Evolutionary conservation across 1,140 invertebrate genomes (phyloP).

Genomic region (Triops cancriformis): DNA sequence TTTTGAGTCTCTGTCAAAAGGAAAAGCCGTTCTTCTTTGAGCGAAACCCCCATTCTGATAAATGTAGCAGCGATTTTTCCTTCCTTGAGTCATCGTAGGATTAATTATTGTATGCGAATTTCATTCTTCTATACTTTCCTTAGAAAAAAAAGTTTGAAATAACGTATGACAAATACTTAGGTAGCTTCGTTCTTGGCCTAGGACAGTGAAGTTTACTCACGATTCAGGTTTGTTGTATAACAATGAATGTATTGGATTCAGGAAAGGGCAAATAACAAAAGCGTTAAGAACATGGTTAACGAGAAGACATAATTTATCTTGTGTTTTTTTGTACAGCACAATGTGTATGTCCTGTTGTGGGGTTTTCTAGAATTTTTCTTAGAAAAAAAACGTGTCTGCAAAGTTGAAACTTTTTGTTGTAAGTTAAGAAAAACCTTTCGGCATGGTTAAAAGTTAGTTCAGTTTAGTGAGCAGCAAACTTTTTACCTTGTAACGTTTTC

Average conservation of each 20-base stretch:
- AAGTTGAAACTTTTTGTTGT: neutral
- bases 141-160: neutral
- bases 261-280: neutral
- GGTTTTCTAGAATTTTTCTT: neutral
- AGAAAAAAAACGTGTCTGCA: neutral
- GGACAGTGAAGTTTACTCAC: neutral
- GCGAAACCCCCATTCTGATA: neutral
- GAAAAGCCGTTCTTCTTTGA: neutral
- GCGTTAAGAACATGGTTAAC: neutral
- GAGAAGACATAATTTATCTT: neutral
- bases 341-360: conserved; percentile 5
- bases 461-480: conserved; percentile 7
- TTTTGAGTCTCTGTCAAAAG: neutral
- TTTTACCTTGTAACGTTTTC: neutral
- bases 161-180: neutral
- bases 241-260: neutral
- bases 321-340: neutral
- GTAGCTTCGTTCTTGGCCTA: neutral
- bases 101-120: neutral
- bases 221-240: neutral
- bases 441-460: conserved; percentile 1
- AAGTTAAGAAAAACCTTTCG: neutral
- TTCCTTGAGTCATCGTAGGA: neutral
- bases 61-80: neutral
- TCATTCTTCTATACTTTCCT: neutral